Evolutionary conservation across 2,113 vertebrate species (phyloP), one percentile per base, ranked within the genome.

Genomic region (Xiphias gladius): DNA sequence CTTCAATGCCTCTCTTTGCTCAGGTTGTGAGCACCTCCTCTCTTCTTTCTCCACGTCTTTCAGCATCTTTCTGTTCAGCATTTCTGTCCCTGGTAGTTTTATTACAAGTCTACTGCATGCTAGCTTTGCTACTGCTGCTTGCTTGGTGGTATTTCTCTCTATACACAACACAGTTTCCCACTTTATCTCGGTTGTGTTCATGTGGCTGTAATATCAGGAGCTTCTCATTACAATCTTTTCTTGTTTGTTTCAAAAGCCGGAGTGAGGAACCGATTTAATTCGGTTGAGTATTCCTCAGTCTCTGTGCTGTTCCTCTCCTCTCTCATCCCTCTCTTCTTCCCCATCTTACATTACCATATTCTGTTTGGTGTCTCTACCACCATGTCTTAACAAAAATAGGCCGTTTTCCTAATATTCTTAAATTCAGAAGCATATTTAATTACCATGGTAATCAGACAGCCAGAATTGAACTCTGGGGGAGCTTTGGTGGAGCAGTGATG

Each of bases 361-460:
- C 28, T 35, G 76, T 86, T 86, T 81, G 63, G 74, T 73, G 82
- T 80, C 35, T 72, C 68, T 50, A 72, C 57, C 50, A 37, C 48
- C 65, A 39, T 39, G 66, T 83, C 76, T 57, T 59, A 83, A 87
- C 46, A 72, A 39, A 84, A 75, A 79, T 17, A 80, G 16, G 58
- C 74, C n/a, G n/a, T n/a, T n/a, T n/a, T 13, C 10, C 59, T 74
- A 64, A 84, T 83, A 76, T 79, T 80, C 50, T 48, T 73, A 65
- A 81, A 89, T 86, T 79, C 43, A 28, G 61, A 85, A 39, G 84
- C 80, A 69, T 79, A 77, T 89, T 91, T 79, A 87, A 90, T 87
- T 82, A 72, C 71, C n/a, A n/a, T 50, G 68, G n/a, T 75, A 91
- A 90, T 88, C 77, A 82, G 69, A 84, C 62, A 79, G 73, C 28